Percentiles rank a stretch among this genome's conserved stretches.
These are phyloP conservation scores for Drosophila nigromelanica DNA, from an alignment of 1,140 invertebrate species.

Conservation along the genomic window DNA sequence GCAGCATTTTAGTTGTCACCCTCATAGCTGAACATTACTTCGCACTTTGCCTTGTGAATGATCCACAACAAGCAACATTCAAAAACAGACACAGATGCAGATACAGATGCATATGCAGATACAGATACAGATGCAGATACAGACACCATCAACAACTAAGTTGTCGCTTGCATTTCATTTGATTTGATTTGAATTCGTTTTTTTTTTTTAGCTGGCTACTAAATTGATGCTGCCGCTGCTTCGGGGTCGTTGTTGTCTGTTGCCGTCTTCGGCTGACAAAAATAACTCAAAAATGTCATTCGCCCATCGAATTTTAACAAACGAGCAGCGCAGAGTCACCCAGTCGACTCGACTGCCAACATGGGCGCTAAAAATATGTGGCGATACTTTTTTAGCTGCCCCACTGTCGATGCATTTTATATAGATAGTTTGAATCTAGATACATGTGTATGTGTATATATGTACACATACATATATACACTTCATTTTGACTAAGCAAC, in stretches of 20 bases:
- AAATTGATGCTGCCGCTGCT: conserved; percentile 32
- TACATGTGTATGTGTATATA: conserved; percentile 12
- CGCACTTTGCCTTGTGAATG: conserved; percentile 20
- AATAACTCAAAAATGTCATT: conserved; percentile 83
- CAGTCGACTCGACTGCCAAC: conserved; percentile 30
- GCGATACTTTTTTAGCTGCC: conserved; percentile 40
- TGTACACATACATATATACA: conserved; percentile 23
- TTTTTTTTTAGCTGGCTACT: conserved; percentile 37
- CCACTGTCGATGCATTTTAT: conserved; percentile 46
- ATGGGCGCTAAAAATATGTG: conserved; percentile 57
- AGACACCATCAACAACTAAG: conserved; percentile 66
- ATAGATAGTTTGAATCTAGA: conserved; percentile 42
- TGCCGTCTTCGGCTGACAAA: conserved; percentile 64
- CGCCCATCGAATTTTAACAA: conserved; percentile 82
- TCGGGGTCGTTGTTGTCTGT: conserved; percentile 41
- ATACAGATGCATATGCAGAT: too few relatives aligned
- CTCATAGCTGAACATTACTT: conserved; percentile 21
- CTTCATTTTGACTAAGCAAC: conserved; percentile 75
- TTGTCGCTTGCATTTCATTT: conserved; percentile 73
- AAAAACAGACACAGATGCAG: conserved; percentile 3
- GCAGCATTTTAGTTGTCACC: neutral
- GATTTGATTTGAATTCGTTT: conserved; percentile 47
- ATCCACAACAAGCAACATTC: conserved; percentile 7
- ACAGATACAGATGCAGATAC: conserved; percentile 9
- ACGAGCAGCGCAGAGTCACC: conserved; percentile 52